Conservation (phyloP, 2,888 invertebrate genomes). For the Cartodere bifasciata region DNA sequence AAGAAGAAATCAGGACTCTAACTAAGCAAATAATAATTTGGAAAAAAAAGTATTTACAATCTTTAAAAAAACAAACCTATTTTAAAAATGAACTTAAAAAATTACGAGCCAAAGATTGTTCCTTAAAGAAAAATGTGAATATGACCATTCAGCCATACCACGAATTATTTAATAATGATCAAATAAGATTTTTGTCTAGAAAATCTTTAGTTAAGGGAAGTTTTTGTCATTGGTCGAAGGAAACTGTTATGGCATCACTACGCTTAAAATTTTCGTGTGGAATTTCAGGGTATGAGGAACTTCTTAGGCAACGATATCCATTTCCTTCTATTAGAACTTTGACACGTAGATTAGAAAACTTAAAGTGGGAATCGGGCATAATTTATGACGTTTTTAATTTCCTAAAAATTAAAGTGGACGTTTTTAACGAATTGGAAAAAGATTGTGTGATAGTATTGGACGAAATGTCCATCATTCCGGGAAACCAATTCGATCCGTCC, state of each 20-base stretch:
- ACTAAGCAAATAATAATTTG: too few species aligned
- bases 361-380: constrained; percentile 15
- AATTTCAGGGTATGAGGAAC: constrained; percentile 13
- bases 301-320: constrained; percentile 13
- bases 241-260: constrained; percentile 11
- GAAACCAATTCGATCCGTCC: constrained; percentile 11
- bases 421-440: constrained; percentile 4
- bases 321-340: constrained; percentile 16
- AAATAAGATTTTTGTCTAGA: too few species aligned
- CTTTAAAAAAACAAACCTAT: too few species aligned
- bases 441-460: constrained; percentile 14
- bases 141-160: too few species aligned
- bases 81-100: too few species aligned
- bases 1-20: too few species aligned
- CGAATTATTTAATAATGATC: too few species aligned
- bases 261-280: constrained; percentile 15
- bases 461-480: constrained; percentile 16
- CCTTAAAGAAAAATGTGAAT: too few species aligned
- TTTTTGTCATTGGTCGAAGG: too few species aligned
- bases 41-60: too few species aligned
- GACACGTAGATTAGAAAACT: constrained; percentile 12
- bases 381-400: constrained; percentile 14
- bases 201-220: too few species aligned
- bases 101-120: too few species aligned
- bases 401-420: constrained; percentile 12